Evolutionary conservation across 2,888 invertebrate genomes (phyloP), one percentile per base, ranked within the genome.

Genomic region (Pachliopta kotzebuea): DNA sequence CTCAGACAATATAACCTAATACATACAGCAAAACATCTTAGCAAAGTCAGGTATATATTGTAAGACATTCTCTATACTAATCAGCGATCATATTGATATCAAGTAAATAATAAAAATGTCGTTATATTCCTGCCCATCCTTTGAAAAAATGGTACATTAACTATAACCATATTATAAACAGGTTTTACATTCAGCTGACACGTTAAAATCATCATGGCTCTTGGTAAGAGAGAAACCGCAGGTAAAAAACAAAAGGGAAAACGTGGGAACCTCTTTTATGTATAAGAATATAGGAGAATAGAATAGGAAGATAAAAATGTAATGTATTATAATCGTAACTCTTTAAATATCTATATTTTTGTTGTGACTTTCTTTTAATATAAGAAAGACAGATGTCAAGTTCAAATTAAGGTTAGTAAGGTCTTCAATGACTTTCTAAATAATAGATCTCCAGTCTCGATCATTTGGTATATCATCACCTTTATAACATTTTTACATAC

Each of bases 231-330:
- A 29, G 20, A 61, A 61, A 61, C 60, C 60, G 45, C 54, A 61
- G 55, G 54, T 37, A 61, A 24, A 60, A 54, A 53, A 60, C 60
- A 60, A 50, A 61, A 29, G 60, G 9, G 42, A 61, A 45, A 55
- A 18, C 60, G 60, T 61, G 60, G 42, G 60, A 61, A 61, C 17
- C 2, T 24, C 24, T 14, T 45, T 26, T 24, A 31, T 26, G 23
- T 20, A 24, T 37, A 37, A 20, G 53, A 52, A 4, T 42, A 54
- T 9, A 31, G 11, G 31, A 31, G 31, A 1, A 31, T 9, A 31
- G n/a, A n/a, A n/a, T n/a, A n/a, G n/a, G n/a, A 31, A 31, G 31
- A 31, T 31, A 31, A 9, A 31, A 11, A 31, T 11, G 31, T n/a
- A n/a, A 31, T 31, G 31, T 31, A 2, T 31, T 0, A 0, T 31